phyloP scores from a whole-genome alignment of 2,113 vertebrate genomes.

The Bujurquina vittata region DNA sequence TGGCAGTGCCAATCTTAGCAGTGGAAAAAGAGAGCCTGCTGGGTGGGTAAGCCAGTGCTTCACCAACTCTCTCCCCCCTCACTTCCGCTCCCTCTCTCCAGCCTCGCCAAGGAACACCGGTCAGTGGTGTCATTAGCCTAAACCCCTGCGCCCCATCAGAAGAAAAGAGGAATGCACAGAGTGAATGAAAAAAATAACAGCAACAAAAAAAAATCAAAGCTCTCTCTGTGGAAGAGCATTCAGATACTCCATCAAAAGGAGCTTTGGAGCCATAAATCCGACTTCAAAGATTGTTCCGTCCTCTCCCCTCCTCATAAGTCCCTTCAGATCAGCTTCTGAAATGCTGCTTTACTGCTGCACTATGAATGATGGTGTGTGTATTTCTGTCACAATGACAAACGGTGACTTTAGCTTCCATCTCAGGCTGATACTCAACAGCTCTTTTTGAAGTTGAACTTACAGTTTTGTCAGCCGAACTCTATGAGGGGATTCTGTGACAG shows the following conservation, averaged over 20 bases:
- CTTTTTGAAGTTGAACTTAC: background rate
- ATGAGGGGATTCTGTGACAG: background rate
- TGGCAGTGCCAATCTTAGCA: slow-evolving; percentile 75
- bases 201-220: slow-evolving; percentile 51
- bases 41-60: slow-evolving; percentile 41
- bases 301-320: slow-evolving; percentile 20
- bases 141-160: slow-evolving; percentile 12
- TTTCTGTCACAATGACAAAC: slow-evolving; percentile 46
- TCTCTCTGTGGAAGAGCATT: slow-evolving; percentile 49
- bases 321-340: slow-evolving; percentile 55
- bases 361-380: slow-evolving; percentile 52
- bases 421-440: slow-evolving; percentile 1
- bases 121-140: slow-evolving; percentile 36
- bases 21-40: slow-evolving; percentile 34
- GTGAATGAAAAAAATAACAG: slow-evolving; percentile 59
- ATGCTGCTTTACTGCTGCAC: slow-evolving; percentile 20
- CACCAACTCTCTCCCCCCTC: background rate
- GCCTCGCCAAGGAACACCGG: slow-evolving; percentile 28
- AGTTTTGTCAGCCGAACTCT: background rate
- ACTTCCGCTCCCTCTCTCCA: background rate
- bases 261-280: slow-evolving; percentile 60
- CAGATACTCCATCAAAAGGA: slow-evolving; percentile 66
- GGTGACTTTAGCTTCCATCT: slow-evolving; percentile 23
- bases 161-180: slow-evolving; percentile 29
- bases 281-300: slow-evolving; percentile 63